Evolutionary conservation across 2,888 invertebrate species (phyloP).

Genomic region (Chromoteleia sp.): DNA sequence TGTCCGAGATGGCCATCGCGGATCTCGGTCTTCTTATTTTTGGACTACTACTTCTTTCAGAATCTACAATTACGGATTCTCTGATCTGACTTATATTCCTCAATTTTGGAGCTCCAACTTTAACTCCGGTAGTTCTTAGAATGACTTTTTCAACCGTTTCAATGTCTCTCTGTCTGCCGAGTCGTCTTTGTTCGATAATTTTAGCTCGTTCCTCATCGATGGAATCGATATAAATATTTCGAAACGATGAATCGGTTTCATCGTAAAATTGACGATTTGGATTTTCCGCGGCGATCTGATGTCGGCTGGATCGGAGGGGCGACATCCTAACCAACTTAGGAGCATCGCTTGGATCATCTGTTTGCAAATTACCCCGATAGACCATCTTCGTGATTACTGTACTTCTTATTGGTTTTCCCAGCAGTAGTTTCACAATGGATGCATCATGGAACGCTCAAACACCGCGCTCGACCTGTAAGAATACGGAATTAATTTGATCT

Average conservation of each 20-base stretch:
- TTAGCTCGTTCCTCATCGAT: conserved; percentile 75
- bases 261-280: conserved; percentile 12
- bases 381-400: conserved; percentile 75
- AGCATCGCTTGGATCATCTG: conserved; percentile 80
- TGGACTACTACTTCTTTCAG: not conserved
- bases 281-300: conserved; percentile 13
- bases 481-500: conserved; percentile 47
- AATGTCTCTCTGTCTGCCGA: conserved; percentile 76
- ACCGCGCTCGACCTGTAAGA: conserved; percentile 36
- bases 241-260: conserved; percentile 68
- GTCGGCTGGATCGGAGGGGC: conserved; percentile 77
- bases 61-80: conserved; percentile 32
- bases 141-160: conserved; percentile 77
- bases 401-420: conserved; percentile 14
- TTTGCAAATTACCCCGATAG: conserved; percentile 80
- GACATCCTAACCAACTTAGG: conserved; percentile 80
- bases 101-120: conserved; percentile 77
- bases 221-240: conserved; percentile 67
- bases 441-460: conserved; percentile 16
- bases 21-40: conserved; percentile 66
- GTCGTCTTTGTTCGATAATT: conserved; percentile 77
- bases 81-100: conserved; percentile 79
- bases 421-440: conserved; percentile 14
- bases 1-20: conserved; percentile 60
- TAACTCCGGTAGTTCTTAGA: conserved; percentile 76